Conservation (phyloP, 2,113 vertebrate genomes). For the rat (Rattus norvegicus) region DNA sequence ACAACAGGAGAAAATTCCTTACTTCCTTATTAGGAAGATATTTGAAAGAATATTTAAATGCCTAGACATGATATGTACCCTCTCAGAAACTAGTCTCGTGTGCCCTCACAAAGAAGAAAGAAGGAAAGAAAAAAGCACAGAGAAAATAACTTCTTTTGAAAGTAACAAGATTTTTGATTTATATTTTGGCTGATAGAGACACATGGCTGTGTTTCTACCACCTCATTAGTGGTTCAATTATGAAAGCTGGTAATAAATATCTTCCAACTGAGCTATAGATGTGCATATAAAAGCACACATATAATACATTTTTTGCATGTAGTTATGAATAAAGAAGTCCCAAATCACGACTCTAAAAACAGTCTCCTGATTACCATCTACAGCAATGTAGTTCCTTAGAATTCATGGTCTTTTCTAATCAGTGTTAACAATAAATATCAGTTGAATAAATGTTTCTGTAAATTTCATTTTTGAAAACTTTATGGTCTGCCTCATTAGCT, state of each 20-base stretch:
- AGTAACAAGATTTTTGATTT: constrained; percentile 75
- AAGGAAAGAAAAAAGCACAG: not conserved
- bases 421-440: constrained; percentile 77
- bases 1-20: constrained; percentile 78
- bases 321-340: constrained; percentile 56
- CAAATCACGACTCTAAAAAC: constrained; percentile 58
- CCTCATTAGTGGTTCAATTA: constrained; percentile 77
- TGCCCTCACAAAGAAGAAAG: constrained; percentile 56
- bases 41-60: constrained; percentile 68
- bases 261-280: constrained; percentile 61
- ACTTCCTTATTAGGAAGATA: constrained; percentile 77
- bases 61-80: constrained; percentile 66
- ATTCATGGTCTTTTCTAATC: constrained; percentile 26
- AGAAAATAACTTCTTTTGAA: constrained; percentile 68
- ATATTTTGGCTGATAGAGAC: constrained; percentile 66
- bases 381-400: constrained; percentile 30
- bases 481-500: constrained; percentile 80
- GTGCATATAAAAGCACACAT: constrained; percentile 52
- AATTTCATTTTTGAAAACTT: constrained; percentile 80
- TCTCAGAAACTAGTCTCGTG: constrained; percentile 63
- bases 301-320: constrained; percentile 52
- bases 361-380: constrained; percentile 47
- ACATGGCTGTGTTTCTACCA: constrained; percentile 58
- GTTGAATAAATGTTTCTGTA: constrained; percentile 78
- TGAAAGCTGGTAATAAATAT: constrained; percentile 73